phyloP scores from a whole-genome alignment of 2,113 vertebrate genomes.

The Miniopterus natalensis region DNA sequence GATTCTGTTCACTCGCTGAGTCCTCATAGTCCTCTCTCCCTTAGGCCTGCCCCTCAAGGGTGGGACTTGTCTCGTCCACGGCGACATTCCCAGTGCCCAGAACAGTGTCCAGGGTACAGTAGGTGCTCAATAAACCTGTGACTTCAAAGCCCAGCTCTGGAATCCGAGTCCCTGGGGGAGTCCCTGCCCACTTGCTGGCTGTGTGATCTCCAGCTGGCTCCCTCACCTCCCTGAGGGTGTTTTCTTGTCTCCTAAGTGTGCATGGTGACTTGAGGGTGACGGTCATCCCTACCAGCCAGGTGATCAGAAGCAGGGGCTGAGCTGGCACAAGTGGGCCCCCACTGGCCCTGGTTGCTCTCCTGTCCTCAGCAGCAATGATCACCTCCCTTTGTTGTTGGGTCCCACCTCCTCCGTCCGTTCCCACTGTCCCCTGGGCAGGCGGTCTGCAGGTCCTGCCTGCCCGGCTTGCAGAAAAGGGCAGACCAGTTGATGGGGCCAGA shows the following conservation, averaged over 20 bases:
- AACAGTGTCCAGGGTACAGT: accelerated
- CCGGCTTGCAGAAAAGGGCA: accelerated
- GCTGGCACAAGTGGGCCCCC: background rate
- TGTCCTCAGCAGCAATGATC: background rate
- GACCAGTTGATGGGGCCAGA: background rate
- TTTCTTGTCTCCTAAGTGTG: background rate
- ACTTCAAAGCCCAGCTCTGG: background rate
- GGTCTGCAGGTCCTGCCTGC: background rate
- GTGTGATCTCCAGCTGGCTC: background rate
- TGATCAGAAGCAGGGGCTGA: background rate
- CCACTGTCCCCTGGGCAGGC: background rate
- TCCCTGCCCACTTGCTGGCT: background rate
- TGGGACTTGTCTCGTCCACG: background rate
- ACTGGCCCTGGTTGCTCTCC: no score
- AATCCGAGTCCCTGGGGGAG: background rate
- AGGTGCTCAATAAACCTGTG: background rate
- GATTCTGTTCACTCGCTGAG: background rate
- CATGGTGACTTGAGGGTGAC: background rate
- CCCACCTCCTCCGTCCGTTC: background rate
- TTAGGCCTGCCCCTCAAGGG: accelerated
- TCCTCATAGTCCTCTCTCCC: no score
- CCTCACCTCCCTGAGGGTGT: background rate
- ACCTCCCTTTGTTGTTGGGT: background rate
- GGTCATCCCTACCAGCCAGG: background rate
- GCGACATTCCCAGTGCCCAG: background rate